These are phyloP conservation scores for Crepidodera aurea DNA, from an alignment of 2,888 invertebrate species.

Conservation along the genomic window DNA sequence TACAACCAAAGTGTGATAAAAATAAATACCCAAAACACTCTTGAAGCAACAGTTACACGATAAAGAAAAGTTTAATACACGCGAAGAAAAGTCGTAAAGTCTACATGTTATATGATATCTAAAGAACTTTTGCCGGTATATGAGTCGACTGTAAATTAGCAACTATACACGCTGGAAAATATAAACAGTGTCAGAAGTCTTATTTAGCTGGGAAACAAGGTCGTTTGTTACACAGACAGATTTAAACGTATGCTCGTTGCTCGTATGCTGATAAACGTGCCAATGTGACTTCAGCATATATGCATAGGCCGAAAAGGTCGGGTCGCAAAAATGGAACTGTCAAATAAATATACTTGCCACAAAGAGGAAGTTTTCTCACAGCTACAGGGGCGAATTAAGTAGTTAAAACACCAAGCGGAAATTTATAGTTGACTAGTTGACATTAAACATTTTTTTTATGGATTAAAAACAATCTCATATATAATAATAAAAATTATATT, in stretches of 20 bases:
- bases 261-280: background rate
- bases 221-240: constrained; percentile 11
- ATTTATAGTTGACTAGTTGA: too few relatives aligned
- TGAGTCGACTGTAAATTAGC: constrained; percentile 24
- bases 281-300: background rate
- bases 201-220: constrained; percentile 9
- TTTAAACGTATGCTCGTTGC: constrained; percentile 1
- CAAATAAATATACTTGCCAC: background rate
- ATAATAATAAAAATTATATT: too few relatives aligned
- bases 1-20: too few relatives aligned
- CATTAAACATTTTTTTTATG: too few relatives aligned
- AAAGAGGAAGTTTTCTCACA: too few relatives aligned
- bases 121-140: constrained; percentile 6
- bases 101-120: constrained; percentile 18
- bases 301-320: background rate
- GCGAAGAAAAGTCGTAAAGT: constrained; percentile 24
- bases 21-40: too few relatives aligned
- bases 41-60: constrained; percentile 17
- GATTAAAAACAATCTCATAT: too few relatives aligned
- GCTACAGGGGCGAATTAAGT: too few relatives aligned
- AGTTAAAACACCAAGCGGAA: too few relatives aligned
- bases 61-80: constrained; percentile 11
- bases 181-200: constrained; percentile 20
- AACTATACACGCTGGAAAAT: constrained; percentile 21
- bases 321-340: background rate